Evolutionary conservation across 30 jellyfish, hydroid and myxozoan species (phyloP), one percentile per base, ranked within the genome.

Genomic region (Cassiopea xamachana): DNA sequence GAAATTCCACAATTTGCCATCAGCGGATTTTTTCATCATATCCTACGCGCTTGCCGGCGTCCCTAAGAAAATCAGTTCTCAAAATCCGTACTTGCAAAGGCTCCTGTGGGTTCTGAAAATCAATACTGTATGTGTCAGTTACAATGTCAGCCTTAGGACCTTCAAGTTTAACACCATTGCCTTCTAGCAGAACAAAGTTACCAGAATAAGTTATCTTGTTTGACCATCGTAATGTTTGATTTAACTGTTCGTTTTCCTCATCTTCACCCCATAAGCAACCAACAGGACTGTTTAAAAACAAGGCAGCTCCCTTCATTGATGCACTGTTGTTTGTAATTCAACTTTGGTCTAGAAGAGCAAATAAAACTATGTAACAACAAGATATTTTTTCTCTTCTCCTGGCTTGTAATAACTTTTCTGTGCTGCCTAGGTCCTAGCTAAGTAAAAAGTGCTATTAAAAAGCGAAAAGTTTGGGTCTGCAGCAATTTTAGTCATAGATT

Each of bases 241-340:
- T 60, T 15, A 73, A 27, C 1, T 60, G 62, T 75, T 86, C 59
- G 48, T 58, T 80, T 8, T 79, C 14, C 15, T 72, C 27, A 62
- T 82, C 59, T 27, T 90, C 97, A 59, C 80, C 80, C 97, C 97
- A 90, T 73, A 69, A 71, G 46, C 97, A 90, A 75, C 81, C 92
- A 46, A 90, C 86, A 43, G 82, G 76, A 46, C 92, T 90, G 75
- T 67, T 79, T 44, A 90, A 50, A 79, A 60, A 90, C 39, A 90
- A 47, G 9, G 97, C 97, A 15, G 97, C 97, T 55, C 97, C 97
- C 72, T 90, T 90, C 85, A 79, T 14, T 60, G 97, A 71, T 13
- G 97, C 97, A 48, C 92, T 80, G 90, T 90, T 90, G 82, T 81
- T 81, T 60, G 51, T 50, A 60, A 90, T 82, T 73, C 89, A 60